Evolutionary conservation across 1,140 invertebrate species (phyloP).

Genomic region (Formica exsecta): DNA sequence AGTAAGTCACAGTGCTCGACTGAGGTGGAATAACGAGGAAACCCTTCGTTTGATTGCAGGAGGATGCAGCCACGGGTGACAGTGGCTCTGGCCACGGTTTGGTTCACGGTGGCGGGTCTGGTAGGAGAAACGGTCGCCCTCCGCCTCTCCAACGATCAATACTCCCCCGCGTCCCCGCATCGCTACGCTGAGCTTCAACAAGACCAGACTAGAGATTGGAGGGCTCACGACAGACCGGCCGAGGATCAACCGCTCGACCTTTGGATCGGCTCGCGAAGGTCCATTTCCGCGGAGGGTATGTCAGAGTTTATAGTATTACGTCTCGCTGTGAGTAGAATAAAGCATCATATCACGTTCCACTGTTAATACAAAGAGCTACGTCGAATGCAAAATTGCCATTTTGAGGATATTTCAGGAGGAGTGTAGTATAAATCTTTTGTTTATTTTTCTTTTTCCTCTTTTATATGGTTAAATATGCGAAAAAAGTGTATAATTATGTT

Average conservation of each 20-base stretch:
- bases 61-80: conserved; percentile 82
- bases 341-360: background rate
- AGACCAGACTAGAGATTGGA: conserved; percentile 46
- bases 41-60: conserved; percentile 80
- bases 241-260: conserved; percentile 63
- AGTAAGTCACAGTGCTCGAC: conserved; percentile 20
- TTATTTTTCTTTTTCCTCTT: background rate
- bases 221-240: conserved; percentile 51
- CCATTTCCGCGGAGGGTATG: conserved; percentile 49
- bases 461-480: background rate
- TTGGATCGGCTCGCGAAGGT: conserved; percentile 60
- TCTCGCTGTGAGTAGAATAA: conserved; percentile 9
- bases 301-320: background rate
- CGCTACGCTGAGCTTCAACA: conserved; percentile 71
- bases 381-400: too few species aligned
- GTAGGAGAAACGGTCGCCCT: conserved; percentile 73
- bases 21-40: conserved; percentile 70
- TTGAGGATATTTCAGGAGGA: too few species aligned
- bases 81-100: conserved; percentile 81
- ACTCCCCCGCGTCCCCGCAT: conserved; percentile 80
- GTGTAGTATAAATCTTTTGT: background rate
- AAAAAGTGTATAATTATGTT: background rate
- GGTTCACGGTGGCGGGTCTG: conserved; percentile 78
- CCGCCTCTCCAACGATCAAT: conserved; percentile 83
- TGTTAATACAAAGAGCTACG: too few species aligned